phyloP scores from a whole-genome alignment of 1,140 invertebrate species.

The Acromyrmex charruanus region DNA sequence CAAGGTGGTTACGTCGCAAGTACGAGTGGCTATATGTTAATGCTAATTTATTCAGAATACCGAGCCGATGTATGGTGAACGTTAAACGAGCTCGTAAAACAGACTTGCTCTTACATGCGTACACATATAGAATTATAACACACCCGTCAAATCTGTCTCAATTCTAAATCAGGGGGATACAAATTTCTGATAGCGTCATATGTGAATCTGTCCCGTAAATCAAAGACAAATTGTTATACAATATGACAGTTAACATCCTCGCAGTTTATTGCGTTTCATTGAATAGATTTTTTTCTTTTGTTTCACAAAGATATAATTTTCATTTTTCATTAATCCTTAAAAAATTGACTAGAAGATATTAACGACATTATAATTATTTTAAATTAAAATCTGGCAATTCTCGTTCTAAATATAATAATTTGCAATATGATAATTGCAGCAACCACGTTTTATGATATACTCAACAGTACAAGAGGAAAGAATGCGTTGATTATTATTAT shows the following conservation, averaged over 20 bases:
- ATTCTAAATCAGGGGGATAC: conserved; percentile 37
- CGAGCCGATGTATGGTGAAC: conserved; percentile 43
- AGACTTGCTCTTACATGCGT: conserved; percentile 27
- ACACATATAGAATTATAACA: conserved; percentile 12
- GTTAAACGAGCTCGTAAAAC: conserved; percentile 70
- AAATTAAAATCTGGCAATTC: no score
- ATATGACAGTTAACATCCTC: conserved; percentile 4
- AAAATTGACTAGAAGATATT: no score
- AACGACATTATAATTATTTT: no score
- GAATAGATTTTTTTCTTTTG: conserved; percentile 14
- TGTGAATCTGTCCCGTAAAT: conserved; percentile 47
- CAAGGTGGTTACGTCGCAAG: conserved; percentile 1
- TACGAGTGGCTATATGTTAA: conserved; percentile 36
- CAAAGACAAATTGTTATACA: conserved; percentile 55
- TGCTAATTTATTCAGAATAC: conserved; percentile 75
- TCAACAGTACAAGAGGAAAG: no score
- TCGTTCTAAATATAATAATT: no score
- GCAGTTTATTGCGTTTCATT: neutral
- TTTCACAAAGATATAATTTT: neutral
- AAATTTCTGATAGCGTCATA: conserved; percentile 60
- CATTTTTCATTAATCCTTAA: neutral
- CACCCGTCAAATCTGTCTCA: conserved; percentile 13
- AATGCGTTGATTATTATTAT: no score
- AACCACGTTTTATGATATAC: no score
- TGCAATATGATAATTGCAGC: no score